These are phyloP conservation scores for Drosophila mojavensis DNA, from an alignment of 1,140 invertebrate genomes.

Conservation along the genomic window DNA sequence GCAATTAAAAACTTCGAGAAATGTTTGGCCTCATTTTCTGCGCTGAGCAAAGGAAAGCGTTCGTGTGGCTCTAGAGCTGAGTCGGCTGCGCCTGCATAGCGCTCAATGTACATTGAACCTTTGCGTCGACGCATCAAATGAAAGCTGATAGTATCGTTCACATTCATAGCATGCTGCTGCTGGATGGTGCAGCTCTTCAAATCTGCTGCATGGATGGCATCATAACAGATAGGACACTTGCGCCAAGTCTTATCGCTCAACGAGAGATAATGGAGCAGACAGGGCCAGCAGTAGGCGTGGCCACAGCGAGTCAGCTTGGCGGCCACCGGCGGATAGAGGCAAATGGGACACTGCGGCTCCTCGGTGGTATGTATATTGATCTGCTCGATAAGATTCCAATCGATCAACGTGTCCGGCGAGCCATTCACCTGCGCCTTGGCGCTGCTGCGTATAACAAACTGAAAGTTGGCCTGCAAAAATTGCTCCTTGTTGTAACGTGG, in stretches of 20 bases:
- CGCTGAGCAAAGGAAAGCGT: constrained; percentile 73
- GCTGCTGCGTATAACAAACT: constrained; percentile 94
- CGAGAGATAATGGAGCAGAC: constrained; percentile 95
- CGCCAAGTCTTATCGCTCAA: constrained; percentile 90
- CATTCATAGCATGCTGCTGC: constrained; percentile 85
- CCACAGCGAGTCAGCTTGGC: constrained; percentile 97
- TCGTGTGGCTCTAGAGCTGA: constrained; percentile 33
- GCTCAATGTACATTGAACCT: constrained; percentile 90
- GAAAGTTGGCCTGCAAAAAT: constrained; percentile 97
- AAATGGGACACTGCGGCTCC: constrained; percentile 94
- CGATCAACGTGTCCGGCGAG: constrained; percentile 93
- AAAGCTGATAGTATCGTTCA: constrained; percentile 91
- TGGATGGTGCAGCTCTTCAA: constrained; percentile 84
- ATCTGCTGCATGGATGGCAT: constrained; percentile 86
- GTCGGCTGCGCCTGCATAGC: constrained; percentile 63
- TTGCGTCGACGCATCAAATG: constrained; percentile 94
- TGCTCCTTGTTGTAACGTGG: constrained; percentile 94
- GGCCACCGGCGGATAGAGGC: constrained; percentile 91
- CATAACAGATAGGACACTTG: constrained; percentile 95
- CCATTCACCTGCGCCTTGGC: constrained; percentile 88
- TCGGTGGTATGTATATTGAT: constrained; percentile 90
- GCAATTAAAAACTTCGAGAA: constrained; percentile 93
- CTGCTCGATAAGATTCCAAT: constrained; percentile 96
- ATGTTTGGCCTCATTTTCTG: constrained; percentile 81
- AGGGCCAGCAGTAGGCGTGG: constrained; percentile 98